Conservation (phyloP, 2,888 invertebrate genomes). For the Blera fallax region DNA sequence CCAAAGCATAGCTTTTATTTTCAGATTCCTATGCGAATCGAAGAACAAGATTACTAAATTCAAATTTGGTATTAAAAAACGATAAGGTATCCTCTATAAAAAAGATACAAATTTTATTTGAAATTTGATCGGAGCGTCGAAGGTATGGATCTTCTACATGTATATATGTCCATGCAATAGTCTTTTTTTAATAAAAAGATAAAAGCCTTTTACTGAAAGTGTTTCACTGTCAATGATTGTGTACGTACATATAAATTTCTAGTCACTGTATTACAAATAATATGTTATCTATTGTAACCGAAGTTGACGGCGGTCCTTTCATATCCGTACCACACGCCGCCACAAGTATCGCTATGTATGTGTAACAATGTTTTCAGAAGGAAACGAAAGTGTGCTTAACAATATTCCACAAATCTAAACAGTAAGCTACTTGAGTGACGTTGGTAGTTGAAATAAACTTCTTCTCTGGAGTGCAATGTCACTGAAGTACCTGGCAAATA, state of each 20-base stretch:
- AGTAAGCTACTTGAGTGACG: slow-evolving; percentile 40
- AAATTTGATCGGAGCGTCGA: too few relatives aligned
- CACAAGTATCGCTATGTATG: slow-evolving; percentile 31
- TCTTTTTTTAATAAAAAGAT: too few relatives aligned
- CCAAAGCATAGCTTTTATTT: too few relatives aligned
- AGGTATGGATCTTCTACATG: too few relatives aligned
- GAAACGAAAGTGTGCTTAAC: slow-evolving; percentile 46
- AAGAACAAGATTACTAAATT: too few relatives aligned
- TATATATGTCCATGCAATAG: too few relatives aligned
- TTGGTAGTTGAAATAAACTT: slow-evolving; percentile 19
- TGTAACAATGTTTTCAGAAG: slow-evolving; percentile 36
- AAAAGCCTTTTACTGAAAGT: too few relatives aligned
- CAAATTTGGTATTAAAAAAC: too few relatives aligned
- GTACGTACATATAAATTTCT: neutral
- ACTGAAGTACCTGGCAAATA: slow-evolving; percentile 55
- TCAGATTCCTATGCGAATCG: too few relatives aligned
- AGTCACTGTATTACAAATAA: neutral
- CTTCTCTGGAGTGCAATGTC: slow-evolving; percentile 48
- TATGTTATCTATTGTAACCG: neutral
- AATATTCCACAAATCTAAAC: slow-evolving; percentile 29
- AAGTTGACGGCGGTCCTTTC: neutral
- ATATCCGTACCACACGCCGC: neutral
- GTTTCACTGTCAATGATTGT: neutral
- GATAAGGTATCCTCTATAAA: too few relatives aligned
- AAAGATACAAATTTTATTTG: too few relatives aligned